A percentile compares a stretch with the other conserved stretches of the same genome.
phyloP scores from a whole-genome alignment of 2,113 vertebrate species.

The Tetraodon nigroviridis region DNA sequence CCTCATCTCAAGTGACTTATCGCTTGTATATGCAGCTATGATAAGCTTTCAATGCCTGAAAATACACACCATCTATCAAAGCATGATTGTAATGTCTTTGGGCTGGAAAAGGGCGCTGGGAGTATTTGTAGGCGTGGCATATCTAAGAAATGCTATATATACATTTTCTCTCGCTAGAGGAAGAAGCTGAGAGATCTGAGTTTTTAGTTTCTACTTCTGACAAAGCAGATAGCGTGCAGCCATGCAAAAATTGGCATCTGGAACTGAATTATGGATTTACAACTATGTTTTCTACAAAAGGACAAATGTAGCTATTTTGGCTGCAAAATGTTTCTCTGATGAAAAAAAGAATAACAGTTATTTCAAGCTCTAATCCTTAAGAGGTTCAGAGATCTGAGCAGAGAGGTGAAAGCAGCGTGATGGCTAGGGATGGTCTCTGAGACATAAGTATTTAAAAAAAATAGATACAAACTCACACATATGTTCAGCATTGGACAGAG shows the following conservation, averaged over 20 bases:
- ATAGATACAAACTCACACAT: no score
- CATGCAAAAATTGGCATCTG: slow-evolving; percentile 37
- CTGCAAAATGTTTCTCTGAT: neutral
- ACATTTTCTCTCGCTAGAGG: slow-evolving; percentile 61
- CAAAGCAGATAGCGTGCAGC: slow-evolving; percentile 53
- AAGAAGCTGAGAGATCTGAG: slow-evolving; percentile 50
- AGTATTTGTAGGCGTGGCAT: slow-evolving; percentile 64
- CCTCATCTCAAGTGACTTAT: slow-evolving; percentile 58
- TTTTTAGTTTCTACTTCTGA: slow-evolving; percentile 58
- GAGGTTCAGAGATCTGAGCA: no score
- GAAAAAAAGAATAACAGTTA: neutral
- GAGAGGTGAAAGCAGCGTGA: no score
- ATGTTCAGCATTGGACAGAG: no score
- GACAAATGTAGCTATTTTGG: neutral
- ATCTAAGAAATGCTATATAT: slow-evolving; percentile 71
- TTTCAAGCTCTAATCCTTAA: neutral
- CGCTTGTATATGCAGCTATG: slow-evolving; percentile 58
- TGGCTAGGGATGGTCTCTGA: no score
- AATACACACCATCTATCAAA: slow-evolving; percentile 73
- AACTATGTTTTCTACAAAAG: slow-evolving; percentile 9
- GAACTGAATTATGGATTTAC: slow-evolving; percentile 22
- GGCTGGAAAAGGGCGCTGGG: slow-evolving; percentile 58
- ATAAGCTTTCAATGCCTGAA: slow-evolving; percentile 66
- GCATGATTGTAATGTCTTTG: slow-evolving; percentile 64
- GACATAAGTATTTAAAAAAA: no score